Percentiles rank a stretch among this genome's conserved stretches.
phyloP scores from a whole-genome alignment of 92 coral and sea anemone species.

The Zoanthus sociatus region DNA sequence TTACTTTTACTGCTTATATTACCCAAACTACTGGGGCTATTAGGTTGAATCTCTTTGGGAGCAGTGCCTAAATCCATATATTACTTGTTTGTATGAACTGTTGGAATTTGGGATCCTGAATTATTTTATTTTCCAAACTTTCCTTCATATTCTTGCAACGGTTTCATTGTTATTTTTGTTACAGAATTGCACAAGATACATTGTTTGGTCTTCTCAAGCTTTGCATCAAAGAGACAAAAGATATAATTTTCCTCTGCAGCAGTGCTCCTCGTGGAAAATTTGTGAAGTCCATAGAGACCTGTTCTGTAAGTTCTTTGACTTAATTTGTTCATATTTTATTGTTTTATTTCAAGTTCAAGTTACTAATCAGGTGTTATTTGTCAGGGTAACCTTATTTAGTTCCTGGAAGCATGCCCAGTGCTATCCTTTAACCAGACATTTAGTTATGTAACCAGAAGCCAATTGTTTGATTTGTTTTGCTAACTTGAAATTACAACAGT shows the following conservation, averaged over 20 bases:
- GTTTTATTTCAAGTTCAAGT: too few relatives aligned
- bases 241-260: slow-evolving; percentile 59
- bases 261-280: slow-evolving; percentile 65
- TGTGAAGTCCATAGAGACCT: slow-evolving; percentile 50
- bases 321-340: neutral
- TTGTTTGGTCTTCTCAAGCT: slow-evolving; percentile 72
- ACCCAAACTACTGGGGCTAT: too few relatives aligned
- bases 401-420: too few relatives aligned
- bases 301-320: slow-evolving; percentile 69
- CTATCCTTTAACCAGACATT: too few relatives aligned
- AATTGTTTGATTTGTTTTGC: too few relatives aligned
- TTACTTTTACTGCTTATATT: too few relatives aligned
- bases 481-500: too few relatives aligned
- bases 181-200: slow-evolving; percentile 87
- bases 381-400: too few relatives aligned
- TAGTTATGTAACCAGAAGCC: too few relatives aligned
- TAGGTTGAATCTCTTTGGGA: too few relatives aligned
- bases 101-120: neutral
- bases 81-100: neutral
- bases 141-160: neutral
- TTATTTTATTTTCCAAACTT: neutral
- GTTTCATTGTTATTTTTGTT: neutral
- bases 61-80: too few relatives aligned
- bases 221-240: slow-evolving; percentile 75
- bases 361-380: too few relatives aligned